Base-by-base conservation (phyloP, 2,113 vertebrate genomes). In the Seriola dumerili region DNA sequence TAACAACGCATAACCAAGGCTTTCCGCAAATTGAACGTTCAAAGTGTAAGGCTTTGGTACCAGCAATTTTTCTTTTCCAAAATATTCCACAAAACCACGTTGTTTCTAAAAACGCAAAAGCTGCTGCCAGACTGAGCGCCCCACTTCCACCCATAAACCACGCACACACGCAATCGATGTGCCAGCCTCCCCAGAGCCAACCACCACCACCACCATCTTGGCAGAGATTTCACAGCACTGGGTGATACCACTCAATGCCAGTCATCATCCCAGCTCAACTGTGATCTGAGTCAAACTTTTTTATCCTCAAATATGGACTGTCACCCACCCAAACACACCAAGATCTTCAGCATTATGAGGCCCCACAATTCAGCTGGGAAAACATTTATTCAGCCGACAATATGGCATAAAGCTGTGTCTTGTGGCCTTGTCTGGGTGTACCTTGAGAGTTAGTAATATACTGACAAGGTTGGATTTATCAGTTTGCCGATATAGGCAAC, bases 181-280 rank as follows among this genome's bases (percentile, higher is more conserved):
- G 71, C 61, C 71, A 52, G n/a, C 40, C 71, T 70, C 80, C 14
- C 38, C 34, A 75, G 70, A 72, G 58, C 64, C 78, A 84, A 74
- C 50, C 42, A 14, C 62, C 46, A 46, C 65, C 42, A 14, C 62
- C 46, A 46, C 65, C 66, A 77, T 62, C 14, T 62, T 85, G 64
- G 72, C 71, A 81, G 62, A 5, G 40, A 61, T 42, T 67, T 52
- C 29, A 80, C 65, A 71, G 54, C 66, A 66, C 17, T 63, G 25
- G 72, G 6, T 32, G 59, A 72, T 64, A 69, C 23, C 71, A 72
- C 59, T 74, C 48, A 57, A 66, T 52, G 32, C 55, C 38, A 46
- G 72, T 63, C 50, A 57, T 63, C 50, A 57, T 16, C 23, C 1
- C 13, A 9, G 65, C 38, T 64, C 58, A 52, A n/a, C 17, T n/a